Base-by-base conservation (phyloP, 2,888 invertebrate genomes). In the Parnassius orleans region DNA sequence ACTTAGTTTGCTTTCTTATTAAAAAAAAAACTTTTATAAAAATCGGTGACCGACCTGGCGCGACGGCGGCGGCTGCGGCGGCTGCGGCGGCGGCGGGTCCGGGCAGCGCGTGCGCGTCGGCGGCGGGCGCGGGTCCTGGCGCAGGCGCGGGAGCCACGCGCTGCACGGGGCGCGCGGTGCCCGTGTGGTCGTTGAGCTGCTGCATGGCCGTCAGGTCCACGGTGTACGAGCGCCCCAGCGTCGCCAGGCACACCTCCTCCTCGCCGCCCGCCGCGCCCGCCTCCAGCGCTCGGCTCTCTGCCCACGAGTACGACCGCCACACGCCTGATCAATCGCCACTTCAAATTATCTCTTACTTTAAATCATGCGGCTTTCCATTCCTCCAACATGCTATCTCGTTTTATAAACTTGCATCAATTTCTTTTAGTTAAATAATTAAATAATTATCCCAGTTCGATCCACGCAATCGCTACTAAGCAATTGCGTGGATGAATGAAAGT, bases 171-270 rank as follows among this genome's bases (percentile, higher is more conserved):
- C 98, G 93, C 46, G 98, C 96, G 42, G 98, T 98, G 66, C 99
- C 99, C 0, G 98, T 98, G 85, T 98, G 98, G 92, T 99, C 99
- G 86, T 99, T 99, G 70, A 99, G 97, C 93, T 99, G 98, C 86
- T 98, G 98, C 98, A 99, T 98, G 73, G 98, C 96, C 80, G 97
- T 96, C 79, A 99, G 96, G 92, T 99, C 99, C 70, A 99, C 96
- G 1, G 98, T 98, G 90, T 98, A 99, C 2, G 98, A 98, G 74
- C 98, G 94, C 58, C 98, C 98, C 80, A 98, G 93, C 59, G 98
- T 97, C 63, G 96, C 96, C 70, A 99, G 93, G 80, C 96, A 97
- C 72, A 98, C 97, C 87, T 99, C 99, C 81, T 99, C 98, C 83
- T 99, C 99, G 46, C 98, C 97, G 70, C 96, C 96, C 79, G 96